Percentiles rank a stretch among this genome's conserved stretches.
phyloP scores from a whole-genome alignment of 1,140 invertebrate species.

The Acromyrmex heyeri region DNA sequence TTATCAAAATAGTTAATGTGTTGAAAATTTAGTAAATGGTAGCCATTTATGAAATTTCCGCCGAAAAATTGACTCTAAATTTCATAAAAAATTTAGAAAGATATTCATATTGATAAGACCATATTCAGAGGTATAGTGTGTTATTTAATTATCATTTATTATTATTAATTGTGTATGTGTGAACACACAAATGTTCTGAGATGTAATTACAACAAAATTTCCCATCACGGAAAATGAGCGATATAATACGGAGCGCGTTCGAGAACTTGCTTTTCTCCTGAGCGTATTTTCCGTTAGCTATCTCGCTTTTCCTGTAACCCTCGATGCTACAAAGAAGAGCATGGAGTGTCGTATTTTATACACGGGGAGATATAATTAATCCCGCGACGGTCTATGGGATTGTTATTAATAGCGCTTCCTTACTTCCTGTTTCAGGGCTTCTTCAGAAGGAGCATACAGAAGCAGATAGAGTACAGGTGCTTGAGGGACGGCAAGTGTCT shows the following conservation, averaged over 20 bases:
- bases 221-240: background rate
- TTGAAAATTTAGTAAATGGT: background rate
- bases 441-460: conserved; percentile 97
- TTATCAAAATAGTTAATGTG: background rate
- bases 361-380: conserved; percentile 47
- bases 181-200: background rate
- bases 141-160: background rate
- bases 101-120: background rate
- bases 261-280: conserved; percentile 41
- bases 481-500: conserved; percentile 98
- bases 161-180: background rate
- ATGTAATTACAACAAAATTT: background rate
- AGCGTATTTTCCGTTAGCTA: conserved; percentile 32
- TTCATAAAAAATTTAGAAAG: background rate
- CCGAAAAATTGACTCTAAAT: background rate
- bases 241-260: background rate
- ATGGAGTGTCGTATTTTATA: conserved; percentile 52
- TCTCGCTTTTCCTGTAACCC: conserved; percentile 34
- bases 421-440: conserved; percentile 89
- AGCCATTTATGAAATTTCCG: background rate
- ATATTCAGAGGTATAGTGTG: background rate
- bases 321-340: conserved; percentile 39
- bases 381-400: conserved; percentile 38
- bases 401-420: conserved; percentile 56
- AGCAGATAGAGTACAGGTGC: conserved; percentile 99